Evolutionary conservation across 2,888 invertebrate genomes (phyloP), one percentile per base, ranked within the genome.

Genomic region (Mimas tiliae): DNA sequence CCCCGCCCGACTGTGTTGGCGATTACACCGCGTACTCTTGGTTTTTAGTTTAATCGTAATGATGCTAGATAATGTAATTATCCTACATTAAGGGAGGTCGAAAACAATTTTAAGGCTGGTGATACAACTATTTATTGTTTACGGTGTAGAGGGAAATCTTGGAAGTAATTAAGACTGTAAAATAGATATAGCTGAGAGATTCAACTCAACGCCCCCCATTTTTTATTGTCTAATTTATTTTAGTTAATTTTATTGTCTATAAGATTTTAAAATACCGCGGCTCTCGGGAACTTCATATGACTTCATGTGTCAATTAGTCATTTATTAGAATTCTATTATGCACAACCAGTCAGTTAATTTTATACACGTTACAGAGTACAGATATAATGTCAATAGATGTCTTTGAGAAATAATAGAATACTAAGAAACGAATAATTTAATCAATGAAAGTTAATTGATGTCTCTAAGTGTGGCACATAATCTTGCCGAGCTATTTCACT

Each of bases 51-150:
- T 58, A 55, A 55, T 55, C 55, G 9, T 58, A n/a, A 72, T 64
- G 66, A 68, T 64, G 70, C 69, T 75, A 73, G 73, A 68, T 65
- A 72, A 62, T 70, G 62, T 62, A 27, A 50, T 38, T 27, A 27
- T 38, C 38, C 19, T 58, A 19, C 38, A 58, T 50, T 62, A 38
- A 38, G 62, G 62, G 16, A 63, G 14, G 67, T 70, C 65, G 78
- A 73, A 74, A 75, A 80, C 80, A 84, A 85, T 84, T 81, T 78
- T 85, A 90, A 91, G 91, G 90, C 90, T 91, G 91, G 90, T 91
- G 91, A 91, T 90, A 87, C 82, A 82, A 82, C 82, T 87, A 87
- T 83, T 79, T 84, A 86, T 82, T 85, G 78, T 75, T 73, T 74
- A 62, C 51, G 71, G 76, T 69, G 70, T 70, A 72, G 69, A 70